Evolutionary conservation across 2,797 vertebrate species (phyloP), one percentile per base, ranked within the genome.

Genomic region (Propithecus perrieri): DNA sequence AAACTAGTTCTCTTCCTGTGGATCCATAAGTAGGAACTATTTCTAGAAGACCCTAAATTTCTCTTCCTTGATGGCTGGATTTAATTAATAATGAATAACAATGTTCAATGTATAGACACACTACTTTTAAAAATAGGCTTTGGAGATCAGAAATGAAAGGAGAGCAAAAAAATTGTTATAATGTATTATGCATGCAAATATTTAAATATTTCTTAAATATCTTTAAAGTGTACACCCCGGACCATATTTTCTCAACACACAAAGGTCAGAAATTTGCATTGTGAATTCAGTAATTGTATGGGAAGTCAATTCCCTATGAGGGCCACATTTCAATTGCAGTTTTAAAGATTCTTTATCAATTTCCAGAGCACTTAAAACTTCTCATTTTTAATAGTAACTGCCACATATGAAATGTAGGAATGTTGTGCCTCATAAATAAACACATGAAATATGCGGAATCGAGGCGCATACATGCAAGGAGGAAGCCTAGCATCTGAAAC

Each of bases 301-400:
- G 89, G 48, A 75, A 89, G 55, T 91, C 35, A 80, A 84, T 96
- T 91, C 86, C 85, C 95, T 97, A 88, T 5, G 9, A 91, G 6
- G 50, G 26, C 65, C 50, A 63, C 55, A 48, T 91, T 97, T 97
- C 79, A 59, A 76, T 72, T 76, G 89, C 93, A 48, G 95, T 98
- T 97, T 93, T 65, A 95, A 92, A 96, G 85, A 95, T 48, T 94
- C 55, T 96, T 95, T 85, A 90, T 96, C 92, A 97, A 92, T 97
- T 98, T 98, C 95, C 93, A 97, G 72, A 53, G 93, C 81, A 96
- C 89, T 91, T 92, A 95, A 61, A 94, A 75, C 43, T 74, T 75
- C 94, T 98, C 92, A 71, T 93, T 98, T 98, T 97, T 94, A 96
- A 97, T 96, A 91, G 48, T 93, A 85, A 96, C 93, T 96, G 84